These are phyloP conservation scores for Petrocephalus microphthalmus DNA, from an alignment of 2,113 vertebrate genomes.

Conservation along the genomic window DNA sequence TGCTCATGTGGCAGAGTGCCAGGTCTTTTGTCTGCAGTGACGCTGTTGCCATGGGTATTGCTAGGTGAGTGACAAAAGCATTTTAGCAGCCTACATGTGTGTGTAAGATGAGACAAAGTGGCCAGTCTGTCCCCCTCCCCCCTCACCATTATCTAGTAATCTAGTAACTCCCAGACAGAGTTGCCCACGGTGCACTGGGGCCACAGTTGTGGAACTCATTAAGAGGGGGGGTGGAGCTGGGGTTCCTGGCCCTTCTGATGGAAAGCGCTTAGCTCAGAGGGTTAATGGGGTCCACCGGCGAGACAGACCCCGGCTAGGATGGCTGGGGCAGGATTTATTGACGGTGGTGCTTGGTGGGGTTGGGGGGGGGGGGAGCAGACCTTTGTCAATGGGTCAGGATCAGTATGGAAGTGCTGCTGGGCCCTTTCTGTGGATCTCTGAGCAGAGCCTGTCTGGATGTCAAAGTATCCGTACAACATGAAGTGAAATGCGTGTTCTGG, in stretches of 20 bases:
- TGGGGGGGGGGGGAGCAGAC: neutral
- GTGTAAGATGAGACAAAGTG: neutral
- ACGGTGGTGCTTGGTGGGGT: neutral
- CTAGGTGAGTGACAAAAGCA: neutral
- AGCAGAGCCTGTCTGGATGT: neutral
- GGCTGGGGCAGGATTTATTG: conserved; percentile 32
- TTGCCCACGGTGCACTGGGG: conserved; percentile 18
- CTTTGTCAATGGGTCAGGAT: conserved; percentile 17
- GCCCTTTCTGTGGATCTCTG: neutral
- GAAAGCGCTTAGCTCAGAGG: conserved; percentile 30
- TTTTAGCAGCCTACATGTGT: neutral
- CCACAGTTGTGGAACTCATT: conserved; percentile 29
- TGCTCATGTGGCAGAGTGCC: neutral
- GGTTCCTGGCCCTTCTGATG: conserved; percentile 2
- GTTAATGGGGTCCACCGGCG: conserved; percentile 37
- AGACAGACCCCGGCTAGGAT: conserved; percentile 34
- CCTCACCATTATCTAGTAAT: neutral
- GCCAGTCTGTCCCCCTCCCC: neutral
- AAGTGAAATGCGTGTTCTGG: neutral
- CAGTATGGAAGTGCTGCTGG: neutral
- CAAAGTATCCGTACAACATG: neutral
- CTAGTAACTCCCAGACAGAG: neutral
- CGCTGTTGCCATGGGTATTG: neutral
- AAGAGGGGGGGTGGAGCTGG: conserved; percentile 3
- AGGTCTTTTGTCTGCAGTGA: neutral